Conservation (phyloP, 2,888 invertebrate genomes). For the Noctua janthina region DNA sequence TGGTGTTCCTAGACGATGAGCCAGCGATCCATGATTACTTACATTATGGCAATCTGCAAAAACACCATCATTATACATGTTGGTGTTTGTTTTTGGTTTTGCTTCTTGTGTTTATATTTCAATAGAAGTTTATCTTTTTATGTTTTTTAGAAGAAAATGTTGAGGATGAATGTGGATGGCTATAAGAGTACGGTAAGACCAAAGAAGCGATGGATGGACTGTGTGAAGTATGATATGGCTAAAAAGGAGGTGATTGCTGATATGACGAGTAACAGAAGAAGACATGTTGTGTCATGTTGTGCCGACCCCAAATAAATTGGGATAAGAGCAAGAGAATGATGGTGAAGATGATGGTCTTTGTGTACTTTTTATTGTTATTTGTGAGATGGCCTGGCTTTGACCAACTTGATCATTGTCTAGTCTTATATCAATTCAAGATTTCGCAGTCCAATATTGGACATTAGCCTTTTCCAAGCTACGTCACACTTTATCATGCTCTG, state of each 20-base stretch:
- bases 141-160: background rate
- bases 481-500: background rate
- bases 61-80: slow-evolving; percentile 40
- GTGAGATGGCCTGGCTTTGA: background rate
- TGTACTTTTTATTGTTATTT: background rate
- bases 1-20: slow-evolving; percentile 49
- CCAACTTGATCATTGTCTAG: background rate
- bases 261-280: too few relatives aligned
- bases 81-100: slow-evolving; percentile 40
- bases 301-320: too few relatives aligned
- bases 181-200: too few relatives aligned
- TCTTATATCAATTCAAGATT: background rate
- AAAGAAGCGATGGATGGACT: too few relatives aligned
- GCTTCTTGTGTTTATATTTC: background rate
- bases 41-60: slow-evolving; percentile 50
- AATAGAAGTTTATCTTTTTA: background rate
- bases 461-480: background rate
- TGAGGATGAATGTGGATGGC: too few relatives aligned
- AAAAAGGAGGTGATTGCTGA: too few relatives aligned
- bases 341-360: background rate
- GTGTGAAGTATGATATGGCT: too few relatives aligned
- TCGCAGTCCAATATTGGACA: background rate
- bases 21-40: slow-evolving; percentile 43
- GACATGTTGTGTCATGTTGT: too few relatives aligned
- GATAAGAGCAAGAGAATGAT: too few relatives aligned